Evolutionary conservation across 1,140 invertebrate genomes (phyloP), one percentile per base, ranked within the genome.

Genomic region (Ptiloglossa arizonensis): DNA sequence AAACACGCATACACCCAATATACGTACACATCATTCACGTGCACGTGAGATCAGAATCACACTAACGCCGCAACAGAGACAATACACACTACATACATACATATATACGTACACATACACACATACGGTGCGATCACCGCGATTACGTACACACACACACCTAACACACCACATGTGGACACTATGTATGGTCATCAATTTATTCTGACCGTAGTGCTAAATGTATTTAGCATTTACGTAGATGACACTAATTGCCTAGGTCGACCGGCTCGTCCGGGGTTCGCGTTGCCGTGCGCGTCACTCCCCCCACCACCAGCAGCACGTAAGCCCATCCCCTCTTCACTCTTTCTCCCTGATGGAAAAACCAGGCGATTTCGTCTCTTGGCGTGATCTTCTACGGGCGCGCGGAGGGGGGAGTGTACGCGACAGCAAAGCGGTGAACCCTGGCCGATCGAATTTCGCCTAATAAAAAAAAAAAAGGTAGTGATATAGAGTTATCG

Each of bases 201-300:
- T 89, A 91, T 90, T 91, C 85, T 90, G 90, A 89, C 75, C 83
- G 90, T 92, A 91, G 90, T 91, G 88, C 89, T 91, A 86, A 91
- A 86, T 83, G 85, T 90, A 91, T 82, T 88, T 90, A 90, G 87
- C 83, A 86, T 87, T 91, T 89, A 89, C 82, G 87, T 91, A 92
- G 89, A 88, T 87, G 77, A 89, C 82, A 90, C 81, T 90, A 87
- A 88, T 85, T 89, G 87, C 86, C 86, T 89, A 90, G 85, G 83
- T 88, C 67, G 77, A 82, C 67, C 75, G 69, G 69, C 68, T 77
- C 76, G 73, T 24, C 68, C 63, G 41, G 64, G 46, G 67, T 72
- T 77, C 48, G 41, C 19, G 56, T 67, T 27, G 57, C 29, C 64
- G 32, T 57, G 38, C 15, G 66, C 2, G 17, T 35, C 54, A 27